phyloP scores from a whole-genome alignment of 2,888 invertebrate species.

The Chouioia cunea region DNA sequence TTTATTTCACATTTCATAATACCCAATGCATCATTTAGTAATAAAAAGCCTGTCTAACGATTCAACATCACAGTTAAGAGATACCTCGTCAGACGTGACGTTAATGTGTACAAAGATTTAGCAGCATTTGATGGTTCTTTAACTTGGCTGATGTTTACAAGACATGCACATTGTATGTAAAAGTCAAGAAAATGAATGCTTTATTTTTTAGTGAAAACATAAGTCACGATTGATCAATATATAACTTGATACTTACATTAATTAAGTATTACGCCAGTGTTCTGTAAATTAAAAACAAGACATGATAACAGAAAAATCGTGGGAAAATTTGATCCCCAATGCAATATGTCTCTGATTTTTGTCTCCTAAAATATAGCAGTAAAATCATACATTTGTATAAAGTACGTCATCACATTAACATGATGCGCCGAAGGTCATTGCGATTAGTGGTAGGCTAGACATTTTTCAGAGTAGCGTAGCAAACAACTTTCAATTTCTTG shows the following conservation, averaged over 20 bases:
- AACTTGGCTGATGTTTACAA: constrained; percentile 20
- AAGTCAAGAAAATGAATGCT: constrained; percentile 10
- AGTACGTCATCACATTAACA: constrained; percentile 25
- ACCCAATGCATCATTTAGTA: background rate
- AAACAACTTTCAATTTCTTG: constrained; percentile 56
- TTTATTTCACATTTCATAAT: constrained; percentile 35
- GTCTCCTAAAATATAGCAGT: constrained; percentile 25
- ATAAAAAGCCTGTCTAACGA: constrained; percentile 6
- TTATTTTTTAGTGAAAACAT: background rate
- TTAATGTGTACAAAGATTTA: constrained; percentile 24
- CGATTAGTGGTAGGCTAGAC: constrained; percentile 38
- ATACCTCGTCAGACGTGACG: constrained; percentile 12
- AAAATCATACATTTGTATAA: constrained; percentile 36
- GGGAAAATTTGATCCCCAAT: background rate
- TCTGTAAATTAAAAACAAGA: constrained; percentile 20
- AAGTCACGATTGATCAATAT: constrained; percentile 6
- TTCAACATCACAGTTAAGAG: constrained; percentile 5
- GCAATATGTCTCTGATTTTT: background rate
- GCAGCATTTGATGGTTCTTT: constrained; percentile 8
- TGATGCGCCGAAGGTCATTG: constrained; percentile 50
- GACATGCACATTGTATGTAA: constrained; percentile 4
- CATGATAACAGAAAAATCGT: background rate
- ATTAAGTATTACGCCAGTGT: background rate
- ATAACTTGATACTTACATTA: background rate
- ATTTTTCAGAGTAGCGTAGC: constrained; percentile 44